Conservation (phyloP, 2,797 vertebrate genomes). For the Scyliorhinus canicula region DNA sequence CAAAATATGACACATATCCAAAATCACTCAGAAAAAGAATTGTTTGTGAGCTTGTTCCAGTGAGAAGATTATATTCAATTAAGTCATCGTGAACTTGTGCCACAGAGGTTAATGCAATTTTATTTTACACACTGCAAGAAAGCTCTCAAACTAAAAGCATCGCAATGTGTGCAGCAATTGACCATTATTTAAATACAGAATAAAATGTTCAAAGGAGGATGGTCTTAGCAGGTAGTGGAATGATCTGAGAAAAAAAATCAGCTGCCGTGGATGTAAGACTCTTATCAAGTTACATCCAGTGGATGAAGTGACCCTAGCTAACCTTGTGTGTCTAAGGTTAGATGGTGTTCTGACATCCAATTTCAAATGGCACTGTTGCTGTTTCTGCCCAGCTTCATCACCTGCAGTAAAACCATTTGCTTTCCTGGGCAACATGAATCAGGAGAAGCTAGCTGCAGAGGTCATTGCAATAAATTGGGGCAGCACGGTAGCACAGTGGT, state of each 20-base stretch:
- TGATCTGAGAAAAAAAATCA: background rate
- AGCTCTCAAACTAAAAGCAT: background rate
- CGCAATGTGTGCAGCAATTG: background rate
- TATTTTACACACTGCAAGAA: background rate
- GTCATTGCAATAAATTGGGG: background rate
- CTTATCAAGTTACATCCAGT: background rate
- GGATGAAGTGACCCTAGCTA: background rate
- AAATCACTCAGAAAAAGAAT: background rate
- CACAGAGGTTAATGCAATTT: background rate
- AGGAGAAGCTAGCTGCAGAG: background rate
- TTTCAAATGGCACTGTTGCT: background rate
- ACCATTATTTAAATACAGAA: background rate
- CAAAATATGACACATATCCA: background rate
- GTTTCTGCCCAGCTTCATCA: background rate
- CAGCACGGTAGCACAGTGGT: no score
- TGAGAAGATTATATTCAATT: background rate
- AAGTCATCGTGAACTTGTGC: background rate
- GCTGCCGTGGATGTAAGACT: background rate
- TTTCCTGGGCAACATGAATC: background rate
- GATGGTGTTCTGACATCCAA: background rate
- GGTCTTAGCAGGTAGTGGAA: background rate
- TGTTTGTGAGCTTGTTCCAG: background rate
- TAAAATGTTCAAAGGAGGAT: background rate
- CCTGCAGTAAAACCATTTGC: background rate
- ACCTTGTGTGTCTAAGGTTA: background rate